Conservation (phyloP, 2,797 vertebrate genomes). For the Mastacembelus armatus region DNA sequence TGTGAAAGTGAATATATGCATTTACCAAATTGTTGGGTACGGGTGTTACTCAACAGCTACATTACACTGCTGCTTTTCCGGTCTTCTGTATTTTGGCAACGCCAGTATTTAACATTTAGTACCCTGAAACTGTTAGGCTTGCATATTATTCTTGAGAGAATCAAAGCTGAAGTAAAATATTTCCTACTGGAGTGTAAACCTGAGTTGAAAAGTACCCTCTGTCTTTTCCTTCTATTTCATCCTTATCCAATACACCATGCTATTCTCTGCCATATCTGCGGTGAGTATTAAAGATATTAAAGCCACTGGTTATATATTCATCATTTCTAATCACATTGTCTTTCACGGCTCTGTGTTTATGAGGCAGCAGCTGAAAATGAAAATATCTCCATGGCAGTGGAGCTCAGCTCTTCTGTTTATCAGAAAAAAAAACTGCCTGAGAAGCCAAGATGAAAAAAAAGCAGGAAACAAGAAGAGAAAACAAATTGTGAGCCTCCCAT, state of each 20-base stretch:
- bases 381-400: conserved; percentile 47
- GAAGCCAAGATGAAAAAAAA: conserved; percentile 29
- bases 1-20: too few relatives aligned
- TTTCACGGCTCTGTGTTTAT: conserved; percentile 49
- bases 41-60: neutral
- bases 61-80: conserved; percentile 5
- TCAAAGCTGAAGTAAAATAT: too few relatives aligned
- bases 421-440: conserved; percentile 9
- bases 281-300: conserved; percentile 61
- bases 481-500: conserved; percentile 46
- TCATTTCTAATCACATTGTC: conserved; percentile 69
- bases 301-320: conserved; percentile 65
- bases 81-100: neutral
- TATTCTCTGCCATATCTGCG: conserved; percentile 10
- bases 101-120: neutral
- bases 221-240: conserved; percentile 41
- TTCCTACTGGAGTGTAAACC: too few relatives aligned
- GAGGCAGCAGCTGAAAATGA: conserved; percentile 53
- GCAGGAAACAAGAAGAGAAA: conserved; percentile 45
- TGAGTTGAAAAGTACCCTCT: neutral
- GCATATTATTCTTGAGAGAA: conserved; percentile 20
- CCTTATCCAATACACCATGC: conserved; percentile 28
- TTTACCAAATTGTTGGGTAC: too few relatives aligned
- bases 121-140: neutral
- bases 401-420: conserved; percentile 47